These are phyloP conservation scores for Argyresthia goedartella DNA, from an alignment of 2,888 invertebrate genomes.

Conservation along the genomic window DNA sequence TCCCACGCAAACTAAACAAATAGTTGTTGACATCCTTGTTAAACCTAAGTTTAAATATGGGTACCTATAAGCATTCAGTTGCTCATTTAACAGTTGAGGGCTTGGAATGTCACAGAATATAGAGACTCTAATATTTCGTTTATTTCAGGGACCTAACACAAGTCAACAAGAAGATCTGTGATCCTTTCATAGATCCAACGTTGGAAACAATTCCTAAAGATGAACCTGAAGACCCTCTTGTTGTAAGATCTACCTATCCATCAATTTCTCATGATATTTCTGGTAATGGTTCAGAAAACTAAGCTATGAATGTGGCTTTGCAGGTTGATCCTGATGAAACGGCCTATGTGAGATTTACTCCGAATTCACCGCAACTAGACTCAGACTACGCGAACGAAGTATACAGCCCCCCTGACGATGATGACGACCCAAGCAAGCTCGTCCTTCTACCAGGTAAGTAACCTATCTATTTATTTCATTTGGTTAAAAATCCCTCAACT, in stretches of 20 bases:
- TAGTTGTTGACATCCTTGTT: no score
- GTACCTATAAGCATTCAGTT: no score
- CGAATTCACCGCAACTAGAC: conserved; percentile 72
- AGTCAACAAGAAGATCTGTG: conserved; percentile 51
- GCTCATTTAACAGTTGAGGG: no score
- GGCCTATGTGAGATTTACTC: conserved; percentile 85
- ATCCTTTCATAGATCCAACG: conserved; percentile 51
- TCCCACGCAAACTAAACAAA: neutral
- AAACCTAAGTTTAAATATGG: no score
- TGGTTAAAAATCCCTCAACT: neutral
- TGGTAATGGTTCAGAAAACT: neutral
- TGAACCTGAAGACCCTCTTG: conserved; percentile 17
- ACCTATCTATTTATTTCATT: neutral
- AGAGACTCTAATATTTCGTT: no score
- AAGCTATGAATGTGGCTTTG: conserved; percentile 4
- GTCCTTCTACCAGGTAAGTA: neutral
- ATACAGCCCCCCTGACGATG: conserved; percentile 78
- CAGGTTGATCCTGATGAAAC: conserved; percentile 76
- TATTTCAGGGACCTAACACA: conserved; percentile 37
- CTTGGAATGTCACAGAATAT: no score
- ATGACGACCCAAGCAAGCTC: conserved; percentile 36
- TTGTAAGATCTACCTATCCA: neutral
- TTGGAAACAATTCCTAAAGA: conserved; percentile 25
- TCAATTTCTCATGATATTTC: no score
- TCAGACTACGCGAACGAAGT: conserved; percentile 85